phyloP scores from a whole-genome alignment of 2,113 vertebrate species.

The Andinoacara biseriatus region DNA sequence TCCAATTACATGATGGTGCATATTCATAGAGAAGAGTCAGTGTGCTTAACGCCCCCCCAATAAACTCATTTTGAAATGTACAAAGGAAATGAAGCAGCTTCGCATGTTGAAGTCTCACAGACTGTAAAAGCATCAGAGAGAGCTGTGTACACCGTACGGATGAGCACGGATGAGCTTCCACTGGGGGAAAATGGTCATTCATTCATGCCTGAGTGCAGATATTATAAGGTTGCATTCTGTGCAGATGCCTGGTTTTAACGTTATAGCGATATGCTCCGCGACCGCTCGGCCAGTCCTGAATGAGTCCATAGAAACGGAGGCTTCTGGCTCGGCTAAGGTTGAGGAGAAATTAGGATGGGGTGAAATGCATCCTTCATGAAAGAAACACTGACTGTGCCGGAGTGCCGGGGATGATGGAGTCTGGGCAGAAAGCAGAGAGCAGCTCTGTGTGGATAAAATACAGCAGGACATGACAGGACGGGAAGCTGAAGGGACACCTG shows the following conservation, averaged over 20 bases:
- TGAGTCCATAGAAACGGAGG: constrained; percentile 64
- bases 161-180: neutral
- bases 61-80: neutral
- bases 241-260: constrained; percentile 24
- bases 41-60: neutral
- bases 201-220: neutral
- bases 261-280: constrained; percentile 33
- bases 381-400: constrained; percentile 65
- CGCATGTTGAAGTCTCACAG: neutral
- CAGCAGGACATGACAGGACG: neutral
- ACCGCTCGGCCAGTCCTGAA: constrained; percentile 50
- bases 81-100: neutral
- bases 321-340: constrained; percentile 47
- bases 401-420: constrained; percentile 65
- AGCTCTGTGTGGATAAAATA: constrained; percentile 8
- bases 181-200: neutral
- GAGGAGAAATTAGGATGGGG: constrained; percentile 62
- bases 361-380: constrained; percentile 54
- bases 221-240: constrained; percentile 2
- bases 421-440: constrained; percentile 47
- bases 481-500: constrained; percentile 1
- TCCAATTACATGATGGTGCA: neutral
- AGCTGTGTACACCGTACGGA: neutral
- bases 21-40: neutral
- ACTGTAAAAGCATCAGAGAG: rapidly evolving